These are phyloP conservation scores for Hyles euphorbiae DNA, from an alignment of 1,140 invertebrate genomes.

Conservation along the genomic window DNA sequence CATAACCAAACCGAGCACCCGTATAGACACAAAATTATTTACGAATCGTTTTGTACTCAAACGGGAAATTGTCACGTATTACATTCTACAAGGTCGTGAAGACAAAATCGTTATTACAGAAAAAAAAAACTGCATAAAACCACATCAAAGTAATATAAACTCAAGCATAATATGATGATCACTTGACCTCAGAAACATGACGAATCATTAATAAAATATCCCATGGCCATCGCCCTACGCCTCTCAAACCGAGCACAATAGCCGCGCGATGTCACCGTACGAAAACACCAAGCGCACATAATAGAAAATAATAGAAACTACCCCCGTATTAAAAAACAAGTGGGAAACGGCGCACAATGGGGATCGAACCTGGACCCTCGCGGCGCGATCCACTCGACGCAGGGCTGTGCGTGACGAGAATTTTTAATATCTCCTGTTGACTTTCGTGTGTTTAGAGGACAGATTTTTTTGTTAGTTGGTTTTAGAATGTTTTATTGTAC, in stretches of 20 bases:
- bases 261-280: slow-evolving; percentile 51
- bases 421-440: slow-evolving; percentile 35
- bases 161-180: too few species aligned
- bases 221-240: slow-evolving; percentile 23
- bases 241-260: slow-evolving; percentile 35
- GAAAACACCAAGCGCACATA: slow-evolving; percentile 52
- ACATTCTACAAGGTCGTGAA: too few species aligned
- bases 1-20: too few species aligned
- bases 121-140: too few species aligned
- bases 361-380: slow-evolving; percentile 57
- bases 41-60: too few species aligned
- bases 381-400: slow-evolving; percentile 30
- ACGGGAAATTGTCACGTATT: too few species aligned
- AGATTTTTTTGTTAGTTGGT: not conserved
- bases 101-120: too few species aligned
- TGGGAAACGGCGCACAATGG: slow-evolving; percentile 56
- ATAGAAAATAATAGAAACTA: slow-evolving; percentile 65
- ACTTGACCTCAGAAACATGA: slow-evolving; percentile 11
- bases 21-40: not conserved
- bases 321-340: slow-evolving; percentile 71
- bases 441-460: slow-evolving; percentile 14
- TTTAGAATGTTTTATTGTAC: too few species aligned
- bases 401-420: slow-evolving; percentile 63
- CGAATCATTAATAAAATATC: slow-evolving; percentile 9
- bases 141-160: too few species aligned